These are phyloP conservation scores for Nanger granti DNA, from an alignment of 2,113 vertebrate genomes.

Conservation along the genomic window DNA sequence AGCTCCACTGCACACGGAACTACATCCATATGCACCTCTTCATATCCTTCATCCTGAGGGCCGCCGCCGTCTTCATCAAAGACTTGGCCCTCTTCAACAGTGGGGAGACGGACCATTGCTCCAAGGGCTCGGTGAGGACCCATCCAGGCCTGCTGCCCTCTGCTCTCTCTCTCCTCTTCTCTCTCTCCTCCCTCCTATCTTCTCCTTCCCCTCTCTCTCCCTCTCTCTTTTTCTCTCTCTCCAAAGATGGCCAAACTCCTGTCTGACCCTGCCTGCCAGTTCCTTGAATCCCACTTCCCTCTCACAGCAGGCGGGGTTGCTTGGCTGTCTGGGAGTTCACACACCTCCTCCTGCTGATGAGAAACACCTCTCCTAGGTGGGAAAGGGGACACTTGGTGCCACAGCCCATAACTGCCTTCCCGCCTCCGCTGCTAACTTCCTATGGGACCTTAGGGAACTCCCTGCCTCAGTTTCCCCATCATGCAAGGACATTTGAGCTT, in stretches of 20 bases:
- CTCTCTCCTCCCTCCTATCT: no score
- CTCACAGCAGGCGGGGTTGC: neutral
- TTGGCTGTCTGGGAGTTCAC: neutral
- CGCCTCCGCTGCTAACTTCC: neutral
- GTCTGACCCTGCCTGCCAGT: neutral
- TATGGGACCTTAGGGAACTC: neutral
- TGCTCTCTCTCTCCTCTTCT: neutral
- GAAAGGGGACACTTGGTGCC: neutral
- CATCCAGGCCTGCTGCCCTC: neutral
- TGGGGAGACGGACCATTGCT: constrained; percentile 85
- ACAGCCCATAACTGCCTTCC: neutral
- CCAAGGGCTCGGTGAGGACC: constrained; percentile 85
- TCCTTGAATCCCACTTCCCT: neutral
- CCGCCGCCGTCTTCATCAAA: constrained; percentile 91
- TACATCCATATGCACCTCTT: constrained; percentile 97
- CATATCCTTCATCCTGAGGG: constrained; percentile 93
- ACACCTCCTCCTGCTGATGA: neutral
- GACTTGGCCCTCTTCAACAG: constrained; percentile 90
- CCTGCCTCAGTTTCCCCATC: neutral
- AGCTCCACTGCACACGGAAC: constrained; percentile 94
- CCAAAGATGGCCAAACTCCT: neutral
- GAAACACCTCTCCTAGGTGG: neutral
- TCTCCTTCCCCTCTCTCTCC: neutral
- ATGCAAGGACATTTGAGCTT: neutral
- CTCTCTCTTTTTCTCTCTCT: neutral